Evolutionary conservation across 2,113 vertebrate genomes (phyloP), one percentile per base, ranked within the genome.

Genomic region (Hemichromis elongatus): DNA sequence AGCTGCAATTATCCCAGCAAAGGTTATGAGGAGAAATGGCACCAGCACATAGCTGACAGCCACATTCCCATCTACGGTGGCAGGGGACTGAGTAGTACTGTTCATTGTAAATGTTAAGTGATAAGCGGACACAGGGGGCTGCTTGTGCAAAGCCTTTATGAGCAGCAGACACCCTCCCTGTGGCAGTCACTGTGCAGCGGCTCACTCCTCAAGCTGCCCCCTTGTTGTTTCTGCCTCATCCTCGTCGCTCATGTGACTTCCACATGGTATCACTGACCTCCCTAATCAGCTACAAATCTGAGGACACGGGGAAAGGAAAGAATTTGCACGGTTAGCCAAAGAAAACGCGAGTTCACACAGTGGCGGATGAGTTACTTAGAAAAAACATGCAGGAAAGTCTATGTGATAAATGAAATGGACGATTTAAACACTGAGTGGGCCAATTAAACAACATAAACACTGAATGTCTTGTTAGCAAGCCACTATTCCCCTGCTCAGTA

Each of bases 11-110:
- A 97, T 95, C 4, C 97, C 98, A 3, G 97, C 86, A 26, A 97
- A 84, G 40, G 97, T 98, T 96, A 99, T 94, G 88, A 98, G 94
- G 93, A 99, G 92, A 92, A 99, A 97, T 4, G 98, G 97, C 5
- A 98, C 97, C 91, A 99, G 91, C 56, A 99, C 95, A 52, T 97
- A 98, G 91, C 96, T 94, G 91, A 97, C 96, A 81, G 97, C 93
- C 77, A 92, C 94, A 86, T 97, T 96, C 1, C 96, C 96, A 88
- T 92, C 91, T 14, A 90, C 56, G 75, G 90, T 90, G 81, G 94
- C 90, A 42, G 97, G 96, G 33, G 93, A 87, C 89, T 96, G 95
- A n/a, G 95, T 96, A 5, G 97, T 99, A 80, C 92, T 92, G 95
- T 98, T 99, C 97, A 96, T 99, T 42, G 81, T 92, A 89, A 91